phyloP scores from a whole-genome alignment of 1,140 invertebrate genomes.

The Asbolus verrucosus region DNA sequence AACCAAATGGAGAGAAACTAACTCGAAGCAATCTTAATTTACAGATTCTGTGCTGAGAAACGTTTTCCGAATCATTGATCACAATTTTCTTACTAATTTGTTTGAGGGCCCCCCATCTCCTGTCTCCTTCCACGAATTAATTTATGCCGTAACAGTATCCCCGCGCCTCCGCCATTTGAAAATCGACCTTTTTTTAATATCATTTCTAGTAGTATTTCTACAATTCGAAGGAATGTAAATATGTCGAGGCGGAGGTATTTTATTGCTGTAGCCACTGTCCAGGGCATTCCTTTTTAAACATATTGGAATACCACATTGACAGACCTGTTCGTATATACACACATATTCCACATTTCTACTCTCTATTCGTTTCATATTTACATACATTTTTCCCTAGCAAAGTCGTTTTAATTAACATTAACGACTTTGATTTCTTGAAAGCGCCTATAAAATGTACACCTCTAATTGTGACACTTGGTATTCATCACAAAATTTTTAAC shows the following conservation, averaged over 20 bases:
- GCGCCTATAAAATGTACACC: no score
- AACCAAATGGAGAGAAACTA: constrained; percentile 57
- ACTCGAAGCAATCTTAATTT: constrained; percentile 57
- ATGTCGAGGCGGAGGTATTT: constrained; percentile 46
- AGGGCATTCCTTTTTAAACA: constrained; percentile 51
- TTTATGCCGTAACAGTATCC: constrained; percentile 49
- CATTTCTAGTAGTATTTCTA: constrained; percentile 16
- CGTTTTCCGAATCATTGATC: constrained; percentile 61
- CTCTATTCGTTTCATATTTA: constrained; percentile 36
- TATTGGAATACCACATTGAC: constrained; percentile 56
- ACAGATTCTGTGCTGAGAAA: constrained; percentile 49
- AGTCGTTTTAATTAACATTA: constrained; percentile 12
- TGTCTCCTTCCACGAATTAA: constrained; percentile 48
- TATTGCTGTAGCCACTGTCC: constrained; percentile 50
- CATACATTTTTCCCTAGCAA: constrained; percentile 6
- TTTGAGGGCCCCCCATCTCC: constrained; percentile 48
- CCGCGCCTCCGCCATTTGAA: constrained; percentile 11
- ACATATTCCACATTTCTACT: constrained; percentile 48
- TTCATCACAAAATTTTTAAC: not conserved
- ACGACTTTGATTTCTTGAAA: constrained; percentile 11
- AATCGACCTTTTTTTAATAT: constrained; percentile 32
- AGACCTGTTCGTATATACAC: constrained; percentile 37
- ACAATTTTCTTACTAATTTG: constrained; percentile 61
- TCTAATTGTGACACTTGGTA: not conserved
- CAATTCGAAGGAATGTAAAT: constrained; percentile 50